These are phyloP conservation scores for Coenobita brevimanus DNA, from an alignment of 1,140 invertebrate species.

Conservation along the genomic window DNA sequence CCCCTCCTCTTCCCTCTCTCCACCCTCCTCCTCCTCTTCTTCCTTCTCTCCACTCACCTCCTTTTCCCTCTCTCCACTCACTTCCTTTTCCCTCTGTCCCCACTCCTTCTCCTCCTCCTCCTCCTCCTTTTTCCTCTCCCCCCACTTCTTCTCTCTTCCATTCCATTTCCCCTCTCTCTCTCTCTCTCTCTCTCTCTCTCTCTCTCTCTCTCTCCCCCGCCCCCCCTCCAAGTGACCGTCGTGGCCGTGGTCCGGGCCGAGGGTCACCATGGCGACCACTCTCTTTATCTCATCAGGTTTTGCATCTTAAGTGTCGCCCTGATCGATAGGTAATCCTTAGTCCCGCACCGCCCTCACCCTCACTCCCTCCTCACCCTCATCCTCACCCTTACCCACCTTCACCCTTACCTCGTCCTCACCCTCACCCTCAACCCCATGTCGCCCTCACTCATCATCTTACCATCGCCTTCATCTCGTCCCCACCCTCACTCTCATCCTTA, in stretches of 20 bases:
- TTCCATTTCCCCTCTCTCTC: no score
- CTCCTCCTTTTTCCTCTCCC: neutral
- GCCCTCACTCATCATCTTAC: neutral
- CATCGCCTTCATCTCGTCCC: neutral
- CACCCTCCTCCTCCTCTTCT: no score
- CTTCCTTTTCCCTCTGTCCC: neutral
- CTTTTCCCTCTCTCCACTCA: neutral
- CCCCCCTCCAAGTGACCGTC: neutral
- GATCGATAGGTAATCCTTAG: slow-evolving; percentile 60
- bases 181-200: slow-evolving; percentile 32
- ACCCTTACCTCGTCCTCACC: neutral
- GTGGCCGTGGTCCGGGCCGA: slow-evolving; percentile 22
- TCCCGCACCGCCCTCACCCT: slow-evolving; percentile 19
- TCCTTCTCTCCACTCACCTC: neutral
- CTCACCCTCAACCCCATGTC: neutral
- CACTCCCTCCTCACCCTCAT: slow-evolving; percentile 9
- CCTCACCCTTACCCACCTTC: neutral
- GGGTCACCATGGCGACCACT: slow-evolving; percentile 57
- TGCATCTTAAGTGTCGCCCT: slow-evolving; percentile 59
- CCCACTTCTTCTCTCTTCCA: no score
- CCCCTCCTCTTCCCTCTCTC: no score
- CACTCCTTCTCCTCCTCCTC: no score
- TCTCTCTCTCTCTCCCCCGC: neutral
- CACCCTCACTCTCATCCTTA: neutral
- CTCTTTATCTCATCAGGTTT: slow-evolving; percentile 64